Base-by-base conservation (phyloP, 1,140 invertebrate genomes). In the Lepeophtheirus salmonis region DNA sequence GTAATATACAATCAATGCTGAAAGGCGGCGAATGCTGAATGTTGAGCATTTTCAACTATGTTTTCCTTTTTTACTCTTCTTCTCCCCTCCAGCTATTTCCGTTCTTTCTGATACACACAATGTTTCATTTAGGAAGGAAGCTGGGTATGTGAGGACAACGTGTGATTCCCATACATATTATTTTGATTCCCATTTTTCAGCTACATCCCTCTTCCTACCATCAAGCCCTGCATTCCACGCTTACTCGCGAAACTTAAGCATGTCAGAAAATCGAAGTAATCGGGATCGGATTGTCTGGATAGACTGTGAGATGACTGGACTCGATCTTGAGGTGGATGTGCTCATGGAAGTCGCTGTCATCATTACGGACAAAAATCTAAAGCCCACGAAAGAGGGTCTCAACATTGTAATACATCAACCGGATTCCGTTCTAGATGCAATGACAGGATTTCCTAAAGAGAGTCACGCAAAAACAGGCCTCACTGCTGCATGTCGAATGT, bases 301-400 rank as follows among this genome's bases (percentile, higher is more conserved):
- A 14, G 64, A 65, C 23, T 63, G 65, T 10, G 64, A 65, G 62
- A 86, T 89, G 84, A 84, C 82, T 13, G 81, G 82, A 3, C 70
- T 96, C 13, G 77, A 92, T 71, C 68, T 83, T 52, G 74, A 82
- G 0, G 82, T 74, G 61, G 81, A 89, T 69, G 77, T 80, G 62
- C 86, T 96, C 23, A 69, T 96, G 64, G 91, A 96, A 76, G 78
- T 91, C 62, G 84, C 87, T 0, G 88, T 86, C 70, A 67, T 95
- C 25, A 74, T 97, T 22, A 95, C 89, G 0, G 85, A 94, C 71
- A 73, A 73, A 14, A 67, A 91, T 55, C 71, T 95, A 3, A 82
- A 89, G 65, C 72, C 88, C 3, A 70, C 90, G 41, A 84, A 82
- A 14, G 79, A 86, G 69, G 80, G 81, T 51, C 81, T 83, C 3